These are phyloP conservation scores for Nineta flava DNA, from an alignment of 2,888 invertebrate species.

Conservation along the genomic window DNA sequence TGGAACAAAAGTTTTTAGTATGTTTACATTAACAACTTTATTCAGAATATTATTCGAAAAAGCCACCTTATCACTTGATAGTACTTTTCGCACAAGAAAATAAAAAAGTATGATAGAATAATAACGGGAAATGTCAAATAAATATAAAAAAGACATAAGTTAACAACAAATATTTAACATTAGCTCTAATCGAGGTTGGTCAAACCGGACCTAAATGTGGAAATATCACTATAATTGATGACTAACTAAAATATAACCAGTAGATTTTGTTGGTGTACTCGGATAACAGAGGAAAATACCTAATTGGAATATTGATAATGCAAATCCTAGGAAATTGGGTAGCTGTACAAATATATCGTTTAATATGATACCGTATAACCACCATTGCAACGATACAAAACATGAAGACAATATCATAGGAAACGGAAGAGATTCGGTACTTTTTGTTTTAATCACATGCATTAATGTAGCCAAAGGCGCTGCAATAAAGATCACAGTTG, in stretches of 20 bases:
- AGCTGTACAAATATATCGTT: slow-evolving; percentile 67
- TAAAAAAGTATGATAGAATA: too few species aligned
- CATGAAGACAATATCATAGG: slow-evolving; percentile 73
- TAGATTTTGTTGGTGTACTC: slow-evolving; percentile 18
- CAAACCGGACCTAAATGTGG: too few species aligned
- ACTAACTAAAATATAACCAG: slow-evolving; percentile 4
- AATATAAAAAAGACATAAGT: too few species aligned
- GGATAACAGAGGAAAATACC: slow-evolving; percentile 64
- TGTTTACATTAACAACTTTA: too few species aligned
- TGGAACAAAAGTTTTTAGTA: too few species aligned
- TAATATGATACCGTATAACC: slow-evolving; percentile 63
- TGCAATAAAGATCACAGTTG: slow-evolving; percentile 67
- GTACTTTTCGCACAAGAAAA: too few species aligned
- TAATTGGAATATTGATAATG: slow-evolving; percentile 58
- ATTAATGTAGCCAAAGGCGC: slow-evolving; percentile 66
- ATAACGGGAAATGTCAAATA: too few species aligned
- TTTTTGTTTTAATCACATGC: slow-evolving; percentile 64
- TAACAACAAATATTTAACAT: too few species aligned
- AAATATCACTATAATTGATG: slow-evolving; percentile 2
- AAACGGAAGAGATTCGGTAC: slow-evolving; percentile 74
- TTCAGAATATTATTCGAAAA: too few species aligned
- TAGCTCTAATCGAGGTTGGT: too few species aligned
- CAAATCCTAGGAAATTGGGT: slow-evolving; percentile 63
- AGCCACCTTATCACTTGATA: too few species aligned
- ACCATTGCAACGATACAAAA: slow-evolving; percentile 70